phyloP scores from a whole-genome alignment of 1,140 invertebrate genomes.

The Nasonia vitripennis region DNA sequence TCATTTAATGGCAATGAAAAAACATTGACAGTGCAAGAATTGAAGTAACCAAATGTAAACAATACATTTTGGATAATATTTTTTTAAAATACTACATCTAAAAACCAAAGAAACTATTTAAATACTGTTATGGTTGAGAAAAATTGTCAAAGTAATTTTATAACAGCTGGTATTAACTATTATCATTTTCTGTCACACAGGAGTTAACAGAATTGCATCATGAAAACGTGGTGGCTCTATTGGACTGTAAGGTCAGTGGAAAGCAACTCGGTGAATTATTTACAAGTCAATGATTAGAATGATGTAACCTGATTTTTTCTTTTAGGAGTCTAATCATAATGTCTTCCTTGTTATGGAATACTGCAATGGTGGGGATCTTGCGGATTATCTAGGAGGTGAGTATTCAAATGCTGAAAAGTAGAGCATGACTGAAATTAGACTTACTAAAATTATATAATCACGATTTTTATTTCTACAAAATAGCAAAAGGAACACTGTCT shows the following conservation, averaged over 20 bases:
- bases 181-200: slow-evolving; percentile 69
- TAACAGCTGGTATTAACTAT: not conserved
- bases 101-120: not conserved
- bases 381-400: slow-evolving; percentile 95
- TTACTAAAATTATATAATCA: not conserved
- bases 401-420: slow-evolving; percentile 50
- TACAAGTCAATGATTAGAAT: slow-evolving; percentile 48
- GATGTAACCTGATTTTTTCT: slow-evolving; percentile 53
- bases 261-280: slow-evolving; percentile 51
- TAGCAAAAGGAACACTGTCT: slow-evolving; percentile 93
- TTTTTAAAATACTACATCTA: not conserved
- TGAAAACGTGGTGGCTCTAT: slow-evolving; percentile 97
- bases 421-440: slow-evolving; percentile 16
- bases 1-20: not conserved
- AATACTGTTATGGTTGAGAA: not conserved
- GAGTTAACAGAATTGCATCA: slow-evolving; percentile 97
- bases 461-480: not conserved
- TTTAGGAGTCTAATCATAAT: slow-evolving; percentile 90
- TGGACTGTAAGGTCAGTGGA: slow-evolving; percentile 89
- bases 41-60: not conserved
- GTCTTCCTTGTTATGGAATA: slow-evolving; percentile 99
- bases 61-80: too few relatives aligned
- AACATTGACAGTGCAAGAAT: not conserved
- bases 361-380: slow-evolving; percentile 98
- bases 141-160: not conserved